A percentile compares a stretch with the other conserved stretches of the same genome.
Conservation (phyloP, 2,797 vertebrate genomes). For the Columba guinea region DNA sequence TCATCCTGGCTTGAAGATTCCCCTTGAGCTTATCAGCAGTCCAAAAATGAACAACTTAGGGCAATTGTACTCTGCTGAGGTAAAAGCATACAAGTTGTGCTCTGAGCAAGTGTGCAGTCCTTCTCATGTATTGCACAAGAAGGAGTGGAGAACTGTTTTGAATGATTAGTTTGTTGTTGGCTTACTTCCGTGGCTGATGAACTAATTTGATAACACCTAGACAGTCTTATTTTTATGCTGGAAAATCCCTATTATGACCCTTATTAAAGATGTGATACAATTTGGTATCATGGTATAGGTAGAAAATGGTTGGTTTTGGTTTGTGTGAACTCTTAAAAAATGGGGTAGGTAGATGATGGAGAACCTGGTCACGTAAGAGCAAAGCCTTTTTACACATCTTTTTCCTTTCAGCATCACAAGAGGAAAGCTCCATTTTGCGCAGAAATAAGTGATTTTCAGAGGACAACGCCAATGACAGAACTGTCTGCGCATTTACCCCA, state of each 20-base stretch:
- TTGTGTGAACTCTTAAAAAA: not conserved
- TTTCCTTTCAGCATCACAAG: slow-evolving; percentile 68
- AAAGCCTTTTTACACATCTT: slow-evolving; percentile 31
- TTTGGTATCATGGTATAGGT: not conserved
- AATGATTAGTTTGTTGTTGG: not conserved
- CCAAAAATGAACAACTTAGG: not conserved
- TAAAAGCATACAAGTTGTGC: not conserved
- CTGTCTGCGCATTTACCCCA: slow-evolving; percentile 81
- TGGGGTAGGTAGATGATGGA: too few relatives aligned
- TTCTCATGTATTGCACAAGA: not conserved
- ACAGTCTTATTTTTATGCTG: not conserved
- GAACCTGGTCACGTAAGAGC: not conserved
- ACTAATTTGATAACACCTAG: slow-evolving; percentile 14
- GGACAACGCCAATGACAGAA: slow-evolving; percentile 79
- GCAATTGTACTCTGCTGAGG: not conserved
- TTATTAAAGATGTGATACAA: not conserved
- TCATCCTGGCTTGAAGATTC: not conserved
- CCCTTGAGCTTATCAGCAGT: not conserved
- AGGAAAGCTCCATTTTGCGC: slow-evolving; percentile 33
- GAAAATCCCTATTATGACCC: not conserved
- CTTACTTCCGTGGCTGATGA: slow-evolving; percentile 25
- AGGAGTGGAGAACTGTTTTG: not conserved
- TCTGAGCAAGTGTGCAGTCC: not conserved
- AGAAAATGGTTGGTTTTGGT: not conserved
- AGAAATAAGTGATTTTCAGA: slow-evolving; percentile 47